phyloP scores from a whole-genome alignment of 2,113 vertebrate genomes.

The Otocyon megalotis region DNA sequence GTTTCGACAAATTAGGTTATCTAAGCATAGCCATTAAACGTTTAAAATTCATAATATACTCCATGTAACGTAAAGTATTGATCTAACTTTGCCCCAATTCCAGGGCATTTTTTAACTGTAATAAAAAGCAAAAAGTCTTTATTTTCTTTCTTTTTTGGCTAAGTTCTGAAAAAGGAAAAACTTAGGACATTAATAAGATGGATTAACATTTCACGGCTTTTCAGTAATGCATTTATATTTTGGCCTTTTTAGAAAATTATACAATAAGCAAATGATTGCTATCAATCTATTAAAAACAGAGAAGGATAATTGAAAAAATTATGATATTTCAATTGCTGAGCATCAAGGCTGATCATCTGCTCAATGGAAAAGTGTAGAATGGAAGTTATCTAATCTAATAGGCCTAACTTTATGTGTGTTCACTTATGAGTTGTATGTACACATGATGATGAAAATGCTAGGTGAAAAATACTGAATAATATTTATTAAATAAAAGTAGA shows the following conservation, averaged over 20 bases:
- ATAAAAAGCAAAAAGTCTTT: not conserved
- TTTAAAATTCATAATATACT: not conserved
- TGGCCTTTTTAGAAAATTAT: not conserved
- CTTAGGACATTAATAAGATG: not conserved
- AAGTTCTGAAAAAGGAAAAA: constrained; percentile 5
- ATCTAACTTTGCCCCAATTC: not conserved
- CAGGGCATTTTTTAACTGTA: not conserved
- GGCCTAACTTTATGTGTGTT: not conserved
- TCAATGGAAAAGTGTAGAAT: not conserved
- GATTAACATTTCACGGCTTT: not conserved
- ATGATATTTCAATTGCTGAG: not conserved
- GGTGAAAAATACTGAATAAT: not conserved
- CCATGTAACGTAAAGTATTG: not conserved
- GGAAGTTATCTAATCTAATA: not conserved
- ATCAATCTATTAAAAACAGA: not conserved
- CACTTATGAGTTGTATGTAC: not conserved
- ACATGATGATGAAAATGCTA: not conserved
- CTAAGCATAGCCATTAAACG: not conserved
- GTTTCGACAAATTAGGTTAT: not conserved
- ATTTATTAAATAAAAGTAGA: not conserved
- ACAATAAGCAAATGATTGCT: not conserved
- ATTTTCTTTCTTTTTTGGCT: not conserved
- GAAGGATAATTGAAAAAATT: not conserved
- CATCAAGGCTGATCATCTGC: not conserved
- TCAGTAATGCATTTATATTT: not conserved